Percentiles rank a stretch among this genome's conserved stretches.
Evolutionary conservation across 2,113 vertebrate genomes (phyloP).

Genomic region (Trichechus manatus): DNA sequence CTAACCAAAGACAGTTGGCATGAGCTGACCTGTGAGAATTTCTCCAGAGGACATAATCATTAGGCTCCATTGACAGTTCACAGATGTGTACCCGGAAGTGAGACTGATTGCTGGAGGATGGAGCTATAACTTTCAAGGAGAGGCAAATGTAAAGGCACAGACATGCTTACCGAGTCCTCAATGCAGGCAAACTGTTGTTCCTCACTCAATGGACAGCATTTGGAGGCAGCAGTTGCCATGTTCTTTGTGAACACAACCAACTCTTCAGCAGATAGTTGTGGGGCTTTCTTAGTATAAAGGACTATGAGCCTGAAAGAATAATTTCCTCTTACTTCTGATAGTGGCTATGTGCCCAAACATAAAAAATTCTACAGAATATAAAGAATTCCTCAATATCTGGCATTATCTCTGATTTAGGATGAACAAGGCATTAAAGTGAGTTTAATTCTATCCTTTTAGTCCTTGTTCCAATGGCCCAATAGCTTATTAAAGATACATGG

Average conservation of each 20-base stretch:
- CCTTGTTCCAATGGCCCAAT: neutral
- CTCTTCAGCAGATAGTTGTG: slow-evolving; percentile 76
- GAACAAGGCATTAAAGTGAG: neutral
- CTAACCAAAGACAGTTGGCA: neutral
- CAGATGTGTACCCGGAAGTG: neutral
- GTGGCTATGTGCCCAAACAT: neutral
- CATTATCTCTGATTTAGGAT: neutral
- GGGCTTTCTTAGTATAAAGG: slow-evolving; percentile 83
- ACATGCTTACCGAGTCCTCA: slow-evolving; percentile 72
- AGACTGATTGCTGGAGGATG: neutral
- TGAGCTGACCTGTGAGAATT: neutral
- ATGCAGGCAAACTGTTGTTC: slow-evolving; percentile 70
- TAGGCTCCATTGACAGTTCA: neutral
- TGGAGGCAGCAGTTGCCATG: slow-evolving; percentile 49
- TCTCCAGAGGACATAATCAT: neutral
- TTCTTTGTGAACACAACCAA: slow-evolving; percentile 75
- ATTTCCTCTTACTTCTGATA: neutral
- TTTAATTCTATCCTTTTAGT: neutral
- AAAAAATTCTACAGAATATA: neutral
- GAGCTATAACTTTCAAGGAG: neutral
- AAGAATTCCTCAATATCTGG: neutral
- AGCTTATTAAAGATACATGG: neutral
- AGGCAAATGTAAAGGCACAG: neutral
- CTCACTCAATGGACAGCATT: slow-evolving; percentile 79
- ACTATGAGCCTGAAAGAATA: slow-evolving; percentile 77